Conservation (phyloP, 1,140 invertebrate species). For the Trichonephila clavipes region DNA sequence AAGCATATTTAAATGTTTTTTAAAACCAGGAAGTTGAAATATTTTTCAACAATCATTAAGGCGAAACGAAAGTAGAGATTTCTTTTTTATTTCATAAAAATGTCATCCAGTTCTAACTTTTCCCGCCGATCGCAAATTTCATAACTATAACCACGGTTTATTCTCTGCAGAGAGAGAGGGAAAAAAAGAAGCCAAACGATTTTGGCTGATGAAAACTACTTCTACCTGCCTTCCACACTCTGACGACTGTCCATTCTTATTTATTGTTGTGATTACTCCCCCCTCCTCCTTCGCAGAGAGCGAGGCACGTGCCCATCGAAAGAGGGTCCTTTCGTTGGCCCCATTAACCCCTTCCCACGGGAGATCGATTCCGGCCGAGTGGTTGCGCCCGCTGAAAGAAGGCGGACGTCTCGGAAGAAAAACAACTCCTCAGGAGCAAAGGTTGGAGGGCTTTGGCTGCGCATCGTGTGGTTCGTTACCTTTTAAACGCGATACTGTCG, state of each 20-base stretch:
- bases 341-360: slow-evolving; percentile 6
- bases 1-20: no score
- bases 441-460: neutral
- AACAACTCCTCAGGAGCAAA: neutral
- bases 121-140: no score
- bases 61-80: no score
- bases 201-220: neutral
- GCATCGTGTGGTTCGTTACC: no score
- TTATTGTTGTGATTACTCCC: neutral
- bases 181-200: neutral
- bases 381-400: neutral
- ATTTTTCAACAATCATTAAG: no score
- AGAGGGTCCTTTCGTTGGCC: neutral
- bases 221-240: neutral
- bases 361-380: neutral
- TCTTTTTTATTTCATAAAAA: no score
- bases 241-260: slow-evolving; percentile 17
- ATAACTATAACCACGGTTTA: neutral
- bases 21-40: no score
- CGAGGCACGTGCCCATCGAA: slow-evolving; percentile 14
- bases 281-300: neutral
- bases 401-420: neutral
- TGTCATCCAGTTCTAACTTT: no score
- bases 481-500: no score
- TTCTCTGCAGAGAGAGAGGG: neutral